phyloP scores from a whole-genome alignment of 1,140 invertebrate species.

The Forficula auricularia region DNA sequence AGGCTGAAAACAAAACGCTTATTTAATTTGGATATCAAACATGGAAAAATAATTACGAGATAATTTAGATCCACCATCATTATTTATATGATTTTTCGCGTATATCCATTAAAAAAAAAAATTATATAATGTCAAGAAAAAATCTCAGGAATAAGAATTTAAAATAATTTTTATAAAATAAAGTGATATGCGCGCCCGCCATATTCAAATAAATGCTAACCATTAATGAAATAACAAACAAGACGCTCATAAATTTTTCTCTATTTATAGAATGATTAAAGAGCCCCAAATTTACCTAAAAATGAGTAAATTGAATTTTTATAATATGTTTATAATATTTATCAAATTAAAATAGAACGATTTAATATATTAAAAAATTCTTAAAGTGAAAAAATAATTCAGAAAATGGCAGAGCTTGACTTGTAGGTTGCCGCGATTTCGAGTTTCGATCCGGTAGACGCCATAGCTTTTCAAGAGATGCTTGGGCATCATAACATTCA shows the following conservation, averaged over 20 bases:
- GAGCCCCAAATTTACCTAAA: background rate
- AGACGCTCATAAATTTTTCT: slow-evolving; percentile 11
- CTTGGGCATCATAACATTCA: too few species aligned
- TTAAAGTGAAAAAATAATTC: background rate
- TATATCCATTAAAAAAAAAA: too few species aligned
- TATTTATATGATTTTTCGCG: too few species aligned
- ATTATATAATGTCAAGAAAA: too few species aligned
- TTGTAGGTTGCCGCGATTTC: slow-evolving; percentile 1
- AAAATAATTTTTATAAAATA: slow-evolving; percentile 4
- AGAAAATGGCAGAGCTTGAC: background rate
- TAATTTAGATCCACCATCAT: too few species aligned
- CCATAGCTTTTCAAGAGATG: slow-evolving; percentile 4
- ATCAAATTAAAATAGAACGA: background rate
- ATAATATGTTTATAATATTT: background rate
- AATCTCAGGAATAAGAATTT: too few species aligned
- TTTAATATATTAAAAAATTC: slow-evolving; percentile 8
- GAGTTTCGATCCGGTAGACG: slow-evolving; percentile 8
- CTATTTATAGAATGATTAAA: slow-evolving; percentile 12
- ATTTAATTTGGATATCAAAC: too few species aligned
- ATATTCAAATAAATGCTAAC: slow-evolving; percentile 13
- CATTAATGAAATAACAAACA: slow-evolving; percentile 7
- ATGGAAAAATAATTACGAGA: too few species aligned
- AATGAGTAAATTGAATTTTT: slow-evolving; percentile 6
- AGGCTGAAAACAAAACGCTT: background rate
- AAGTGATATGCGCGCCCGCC: slow-evolving; percentile 14